phyloP scores from a whole-genome alignment of 2,113 vertebrate genomes.

The Eleginops maclovinus region DNA sequence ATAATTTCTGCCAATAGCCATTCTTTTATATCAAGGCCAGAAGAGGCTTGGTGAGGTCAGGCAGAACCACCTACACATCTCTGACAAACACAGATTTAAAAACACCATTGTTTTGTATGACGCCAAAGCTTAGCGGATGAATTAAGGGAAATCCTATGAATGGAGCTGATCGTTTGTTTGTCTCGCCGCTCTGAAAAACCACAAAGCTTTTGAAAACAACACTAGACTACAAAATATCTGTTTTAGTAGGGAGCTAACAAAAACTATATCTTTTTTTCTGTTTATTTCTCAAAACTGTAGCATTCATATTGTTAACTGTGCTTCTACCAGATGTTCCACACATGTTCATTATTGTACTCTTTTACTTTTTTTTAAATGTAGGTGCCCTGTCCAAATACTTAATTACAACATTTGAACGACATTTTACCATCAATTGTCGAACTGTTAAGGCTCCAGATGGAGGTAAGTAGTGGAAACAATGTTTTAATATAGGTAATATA shows the following conservation, averaged over 20 bases:
- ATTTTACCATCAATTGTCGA: too few relatives aligned
- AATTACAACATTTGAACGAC: too few relatives aligned
- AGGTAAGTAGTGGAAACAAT: too few relatives aligned
- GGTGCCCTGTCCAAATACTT: too few relatives aligned
- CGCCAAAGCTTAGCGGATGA: slow-evolving; percentile 5
- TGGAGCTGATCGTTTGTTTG: slow-evolving; percentile 4
- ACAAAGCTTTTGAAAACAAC: not conserved
- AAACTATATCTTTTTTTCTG: too few relatives aligned
- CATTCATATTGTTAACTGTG: too few relatives aligned
- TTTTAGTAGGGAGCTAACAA: too few relatives aligned
- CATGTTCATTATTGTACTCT: too few relatives aligned
- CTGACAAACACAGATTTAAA: slow-evolving; percentile 9
- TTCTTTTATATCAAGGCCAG: slow-evolving; percentile 41
- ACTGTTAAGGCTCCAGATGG: too few relatives aligned
- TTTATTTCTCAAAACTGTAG: too few relatives aligned
- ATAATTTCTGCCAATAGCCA: slow-evolving; percentile 39
- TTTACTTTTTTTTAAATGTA: too few relatives aligned
- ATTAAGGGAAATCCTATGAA: slow-evolving; percentile 17
- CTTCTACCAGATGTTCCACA: too few relatives aligned
- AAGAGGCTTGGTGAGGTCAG: slow-evolving; percentile 27
- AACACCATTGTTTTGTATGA: not conserved
- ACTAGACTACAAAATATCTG: not conserved
- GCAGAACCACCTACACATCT: slow-evolving; percentile 31
- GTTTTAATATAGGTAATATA: not conserved
- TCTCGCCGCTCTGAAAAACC: not conserved